These are phyloP conservation scores for Berghia stephanieae DNA, from an alignment of 1,140 invertebrate species.

Conservation along the genomic window DNA sequence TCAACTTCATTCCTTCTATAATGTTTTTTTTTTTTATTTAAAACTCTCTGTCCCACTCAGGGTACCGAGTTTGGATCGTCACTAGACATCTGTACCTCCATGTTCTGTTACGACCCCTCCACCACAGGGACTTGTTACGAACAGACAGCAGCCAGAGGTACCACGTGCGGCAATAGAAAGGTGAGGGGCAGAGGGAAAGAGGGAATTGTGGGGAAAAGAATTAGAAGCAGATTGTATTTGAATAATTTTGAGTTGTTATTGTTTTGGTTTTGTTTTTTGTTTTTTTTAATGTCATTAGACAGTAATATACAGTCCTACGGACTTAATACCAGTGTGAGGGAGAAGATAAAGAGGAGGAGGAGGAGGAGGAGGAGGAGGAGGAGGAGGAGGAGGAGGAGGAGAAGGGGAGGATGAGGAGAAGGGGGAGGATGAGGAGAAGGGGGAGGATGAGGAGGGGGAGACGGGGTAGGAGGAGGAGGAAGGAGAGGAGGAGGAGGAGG, in stretches of 20 bases:
- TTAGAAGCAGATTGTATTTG: no score
- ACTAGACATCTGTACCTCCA: conserved; percentile 38
- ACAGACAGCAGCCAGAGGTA: conserved; percentile 42
- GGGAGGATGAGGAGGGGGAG: background rate
- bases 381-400: no score
- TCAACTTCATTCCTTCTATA: no score
- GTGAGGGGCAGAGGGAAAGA: no score
- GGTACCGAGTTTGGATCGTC: conserved; percentile 8
- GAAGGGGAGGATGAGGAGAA: background rate
- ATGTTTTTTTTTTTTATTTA: no score
- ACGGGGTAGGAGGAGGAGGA: background rate
- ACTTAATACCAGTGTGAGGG: no score
- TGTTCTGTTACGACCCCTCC: conserved; percentile 47
- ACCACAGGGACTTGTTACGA: conserved; percentile 40
- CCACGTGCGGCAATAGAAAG: conserved; percentile 51
- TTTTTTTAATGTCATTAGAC: background rate
- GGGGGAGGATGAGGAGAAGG: background rate
- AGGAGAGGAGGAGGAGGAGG: background rate
- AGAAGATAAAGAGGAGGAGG: no score
- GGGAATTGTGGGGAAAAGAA: no score
- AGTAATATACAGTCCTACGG: no score
- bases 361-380: no score
- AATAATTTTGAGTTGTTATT: background rate
- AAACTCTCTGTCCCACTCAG: no score
- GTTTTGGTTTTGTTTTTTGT: background rate